These are phyloP conservation scores for Tetrax tetrax DNA, from an alignment of 2,113 vertebrate genomes.

Conservation along the genomic window DNA sequence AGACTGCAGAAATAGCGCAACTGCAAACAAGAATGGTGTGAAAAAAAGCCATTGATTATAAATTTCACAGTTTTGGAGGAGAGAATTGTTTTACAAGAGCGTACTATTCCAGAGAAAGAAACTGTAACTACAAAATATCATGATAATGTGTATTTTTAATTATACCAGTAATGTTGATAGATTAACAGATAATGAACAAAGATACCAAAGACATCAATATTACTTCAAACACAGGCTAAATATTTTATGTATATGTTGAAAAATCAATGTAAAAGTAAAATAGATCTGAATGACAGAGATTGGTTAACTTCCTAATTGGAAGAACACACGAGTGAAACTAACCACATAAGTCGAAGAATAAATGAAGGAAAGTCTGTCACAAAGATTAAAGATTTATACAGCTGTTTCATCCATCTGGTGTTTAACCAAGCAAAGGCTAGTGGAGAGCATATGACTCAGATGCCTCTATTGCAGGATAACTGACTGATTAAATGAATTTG, in stretches of 20 bases:
- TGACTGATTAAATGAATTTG: constrained; percentile 37
- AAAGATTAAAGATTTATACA: constrained; percentile 59
- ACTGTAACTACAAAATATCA: not conserved
- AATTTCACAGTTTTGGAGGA: not conserved
- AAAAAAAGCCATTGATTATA: not conserved
- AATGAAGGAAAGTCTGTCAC: constrained; percentile 34
- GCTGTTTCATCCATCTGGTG: constrained; percentile 63
- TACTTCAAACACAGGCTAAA: not conserved
- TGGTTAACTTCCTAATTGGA: constrained; percentile 26
- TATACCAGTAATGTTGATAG: not conserved
- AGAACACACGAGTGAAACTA: constrained; percentile 20
- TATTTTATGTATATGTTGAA: constrained; percentile 20
- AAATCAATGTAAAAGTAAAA: constrained; percentile 1
- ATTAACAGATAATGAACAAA: constrained; percentile 19
- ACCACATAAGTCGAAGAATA: constrained; percentile 30
- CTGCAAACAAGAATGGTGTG: not conserved
- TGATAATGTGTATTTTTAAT: constrained; percentile 2
- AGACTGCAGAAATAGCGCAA: not conserved
- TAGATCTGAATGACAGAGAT: not conserved
- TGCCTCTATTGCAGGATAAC: not conserved
- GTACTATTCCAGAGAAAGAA: not conserved
- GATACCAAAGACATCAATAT: not conserved
- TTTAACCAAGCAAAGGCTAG: constrained; percentile 55
- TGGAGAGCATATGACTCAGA: constrained; percentile 43
- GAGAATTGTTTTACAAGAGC: not conserved